Percentiles rank a stretch among this genome's conserved stretches.
Evolutionary conservation across 2,797 vertebrate species (phyloP).

Genomic region (Botia kubotai): DNA sequence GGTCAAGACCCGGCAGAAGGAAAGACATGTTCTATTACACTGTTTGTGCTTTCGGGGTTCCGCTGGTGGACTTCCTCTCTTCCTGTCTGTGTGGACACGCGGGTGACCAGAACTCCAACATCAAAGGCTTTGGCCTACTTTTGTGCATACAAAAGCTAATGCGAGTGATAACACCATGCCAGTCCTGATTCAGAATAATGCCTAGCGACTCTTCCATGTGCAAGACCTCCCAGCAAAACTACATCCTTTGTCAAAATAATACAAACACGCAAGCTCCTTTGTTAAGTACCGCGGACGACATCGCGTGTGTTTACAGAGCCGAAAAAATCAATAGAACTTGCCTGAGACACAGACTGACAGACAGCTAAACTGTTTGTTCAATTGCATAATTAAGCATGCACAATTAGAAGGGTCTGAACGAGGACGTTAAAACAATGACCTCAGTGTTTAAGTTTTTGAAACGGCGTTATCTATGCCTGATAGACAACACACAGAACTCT

Average conservation of each 20-base stretch:
- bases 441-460: slow-evolving; percentile 42
- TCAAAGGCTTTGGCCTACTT: slow-evolving; percentile 7
- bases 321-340: slow-evolving; percentile 34
- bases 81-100: slow-evolving; percentile 30
- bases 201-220: slow-evolving; percentile 14
- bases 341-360: background rate
- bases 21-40: slow-evolving; percentile 31
- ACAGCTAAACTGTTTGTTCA: slow-evolving; percentile 13
- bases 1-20: slow-evolving; percentile 23
- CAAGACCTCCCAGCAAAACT: slow-evolving; percentile 1
- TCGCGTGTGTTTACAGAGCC: slow-evolving; percentile 34
- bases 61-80: slow-evolving; percentile 31
- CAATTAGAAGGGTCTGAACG: slow-evolving; percentile 50
- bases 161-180: slow-evolving; percentile 15
- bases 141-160: slow-evolving; percentile 2
- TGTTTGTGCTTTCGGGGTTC: background rate
- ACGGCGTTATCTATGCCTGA: slow-evolving; percentile 22
- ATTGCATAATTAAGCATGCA: slow-evolving; percentile 39
- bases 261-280: slow-evolving; percentile 15
- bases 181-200: slow-evolving; percentile 11
- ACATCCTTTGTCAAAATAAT: slow-evolving; percentile 35
- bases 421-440: slow-evolving; percentile 46
- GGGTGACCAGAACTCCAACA: slow-evolving; percentile 6
- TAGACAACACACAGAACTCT: slow-evolving; percentile 14
- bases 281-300: slow-evolving; percentile 39